Conservation (phyloP, 2,113 vertebrate species). For the Ahaetulla prasina region DNA sequence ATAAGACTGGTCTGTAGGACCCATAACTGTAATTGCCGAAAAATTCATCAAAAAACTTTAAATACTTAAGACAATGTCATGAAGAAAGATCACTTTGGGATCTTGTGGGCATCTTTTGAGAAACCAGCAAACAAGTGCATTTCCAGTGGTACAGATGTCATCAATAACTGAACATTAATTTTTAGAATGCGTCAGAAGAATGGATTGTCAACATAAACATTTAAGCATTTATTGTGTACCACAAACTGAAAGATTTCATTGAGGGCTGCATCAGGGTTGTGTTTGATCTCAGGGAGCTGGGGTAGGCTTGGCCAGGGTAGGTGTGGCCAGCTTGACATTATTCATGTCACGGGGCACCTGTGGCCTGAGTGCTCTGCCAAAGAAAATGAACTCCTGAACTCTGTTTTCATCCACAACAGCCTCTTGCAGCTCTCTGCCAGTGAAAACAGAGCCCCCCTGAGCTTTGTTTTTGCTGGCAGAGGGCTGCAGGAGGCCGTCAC, state of each 20-base stretch:
- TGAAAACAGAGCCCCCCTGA: too few species aligned
- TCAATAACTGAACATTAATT: constrained; percentile 10
- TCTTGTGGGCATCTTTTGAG: not conserved
- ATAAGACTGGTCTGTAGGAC: not conserved
- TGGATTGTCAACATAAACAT: not conserved
- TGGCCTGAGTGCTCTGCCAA: too few species aligned
- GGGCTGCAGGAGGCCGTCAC: too few species aligned
- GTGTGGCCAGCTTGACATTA: too few species aligned
- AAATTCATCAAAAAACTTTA: not conserved
- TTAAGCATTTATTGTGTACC: constrained; percentile 2
- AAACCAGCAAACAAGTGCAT: not conserved
- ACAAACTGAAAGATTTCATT: not conserved
- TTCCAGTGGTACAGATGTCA: not conserved
- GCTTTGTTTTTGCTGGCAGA: too few species aligned
- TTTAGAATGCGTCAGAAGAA: not conserved
- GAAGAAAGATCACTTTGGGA: not conserved
- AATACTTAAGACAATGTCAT: not conserved
- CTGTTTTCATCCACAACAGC: too few species aligned
- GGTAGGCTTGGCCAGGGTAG: too few species aligned
- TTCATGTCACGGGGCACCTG: too few species aligned
- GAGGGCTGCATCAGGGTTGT: too few species aligned
- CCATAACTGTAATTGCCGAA: not conserved
- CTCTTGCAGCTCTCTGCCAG: too few species aligned
- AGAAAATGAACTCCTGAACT: too few species aligned
- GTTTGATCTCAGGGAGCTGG: too few species aligned